Evolutionary conservation across 2,113 vertebrate genomes (phyloP), one percentile per base, ranked within the genome.

Genomic region (Colius striatus): DNA sequence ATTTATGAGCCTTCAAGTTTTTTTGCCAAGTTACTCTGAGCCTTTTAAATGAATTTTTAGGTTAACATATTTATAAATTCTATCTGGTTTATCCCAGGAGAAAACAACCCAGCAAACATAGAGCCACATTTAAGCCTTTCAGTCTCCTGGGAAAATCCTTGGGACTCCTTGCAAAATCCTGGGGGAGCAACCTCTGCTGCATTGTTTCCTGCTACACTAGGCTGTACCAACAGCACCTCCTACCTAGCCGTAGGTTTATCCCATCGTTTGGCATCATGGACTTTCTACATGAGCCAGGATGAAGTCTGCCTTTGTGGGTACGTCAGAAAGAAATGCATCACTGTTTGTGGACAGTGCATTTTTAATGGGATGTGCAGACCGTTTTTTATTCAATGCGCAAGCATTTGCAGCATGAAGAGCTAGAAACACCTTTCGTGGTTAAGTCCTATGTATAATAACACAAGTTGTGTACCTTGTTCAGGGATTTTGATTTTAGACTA

Each of bases 1-100:
- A 67, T 66, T 92, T 95, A 76, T 67, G 65, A 92, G 53, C 30
- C 77, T 96, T 97, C 90, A 88, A 82, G 92, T 88, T 36, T 96
- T 65, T 92, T 14, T 54, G 8, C 38, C 47, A 91, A 32, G 55
- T 70, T 74, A 55, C 8, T 50, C n/a, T 34, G 5, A 76, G 25
- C 2, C 0, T 66, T 89, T 87, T 21, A 27, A 50, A 57, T 43
- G 13, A 2, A 4, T 7, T 65, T 89, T 57, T 38, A 80, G 36
- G 12, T 13, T 63, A 47, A 87, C 92, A 47, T 43, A 51, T 19
- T 10, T n/a, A 67, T 18, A 73, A 87, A 54, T 87, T 47, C 22
- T 68, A 27, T 7, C 13, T 70, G 11, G 25, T 88, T 84, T 34
- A n/a, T 50, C 27, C 25, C 50, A 13, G 14, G 10, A 72, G 27